Evolutionary conservation across 1,140 invertebrate genomes (phyloP).

Genomic region (Musca domestica): DNA sequence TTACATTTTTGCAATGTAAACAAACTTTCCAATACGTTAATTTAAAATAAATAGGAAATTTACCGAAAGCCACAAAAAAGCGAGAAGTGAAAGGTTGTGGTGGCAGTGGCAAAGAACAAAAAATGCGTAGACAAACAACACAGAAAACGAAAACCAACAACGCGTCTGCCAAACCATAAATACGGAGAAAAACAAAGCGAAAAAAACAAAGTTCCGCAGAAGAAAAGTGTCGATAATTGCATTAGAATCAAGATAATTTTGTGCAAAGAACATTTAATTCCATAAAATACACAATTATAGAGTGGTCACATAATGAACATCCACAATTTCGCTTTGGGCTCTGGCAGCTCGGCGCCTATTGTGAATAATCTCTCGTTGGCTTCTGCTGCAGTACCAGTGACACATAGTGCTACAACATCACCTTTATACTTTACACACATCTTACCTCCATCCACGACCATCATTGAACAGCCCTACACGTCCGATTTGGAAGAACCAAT

Average conservation of each 20-base stretch:
- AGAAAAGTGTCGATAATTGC: neutral
- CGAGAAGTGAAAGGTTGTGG: constrained; percentile 34
- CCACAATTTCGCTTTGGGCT: constrained; percentile 16
- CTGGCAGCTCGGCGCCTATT: constrained; percentile 13
- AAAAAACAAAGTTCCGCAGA: constrained; percentile 16
- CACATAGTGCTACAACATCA: constrained; percentile 30
- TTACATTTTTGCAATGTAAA: constrained; percentile 42
- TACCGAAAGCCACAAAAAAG: constrained; percentile 8
- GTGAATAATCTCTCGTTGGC: constrained; percentile 38
- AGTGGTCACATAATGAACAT: constrained; percentile 2
- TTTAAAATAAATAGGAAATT: neutral
- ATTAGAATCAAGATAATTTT: too few relatives aligned
- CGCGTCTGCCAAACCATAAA: constrained; percentile 38
- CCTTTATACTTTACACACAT: constrained; percentile 39
- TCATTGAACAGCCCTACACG: constrained; percentile 40
- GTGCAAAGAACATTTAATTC: too few relatives aligned
- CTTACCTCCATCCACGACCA: constrained; percentile 29
- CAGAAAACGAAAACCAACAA: constrained; percentile 34
- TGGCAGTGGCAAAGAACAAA: constrained; percentile 30
- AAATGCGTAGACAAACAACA: constrained; percentile 19
- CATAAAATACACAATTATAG: too few relatives aligned
- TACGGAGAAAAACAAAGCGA: constrained; percentile 31
- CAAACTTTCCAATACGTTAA: constrained; percentile 11
- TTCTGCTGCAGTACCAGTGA: constrained; percentile 38
- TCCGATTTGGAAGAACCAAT: constrained; percentile 39